Base-by-base conservation (phyloP, 2,797 vertebrate species). In the Poliocrania exsul region DNA sequence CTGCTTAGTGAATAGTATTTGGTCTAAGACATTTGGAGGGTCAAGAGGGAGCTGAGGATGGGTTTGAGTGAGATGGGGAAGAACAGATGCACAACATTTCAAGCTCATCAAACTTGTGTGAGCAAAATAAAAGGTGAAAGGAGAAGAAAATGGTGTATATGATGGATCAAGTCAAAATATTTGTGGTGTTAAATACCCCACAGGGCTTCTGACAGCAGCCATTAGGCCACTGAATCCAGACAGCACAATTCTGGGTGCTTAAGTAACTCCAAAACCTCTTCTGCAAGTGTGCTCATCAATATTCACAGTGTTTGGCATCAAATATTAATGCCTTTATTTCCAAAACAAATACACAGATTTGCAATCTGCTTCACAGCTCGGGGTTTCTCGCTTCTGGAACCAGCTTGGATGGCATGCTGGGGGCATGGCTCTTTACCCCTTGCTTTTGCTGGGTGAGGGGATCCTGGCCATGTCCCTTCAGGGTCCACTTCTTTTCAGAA, bases 291-390 rank as follows among this genome's bases (percentile, higher is more conserved):
- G 60, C 61, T 92, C 87, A 80, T 95, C 92, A 89, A 87, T 94
- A 96, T 93, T 90, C 86, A 87, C 6, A 53, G 13, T 57, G 91
- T 87, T 91, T 81, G 84, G 75, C 84, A 83, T 95, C 67, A 93
- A 91, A 92, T 80, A 85, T 92, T 93, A 85, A 87, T 91, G 96
- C 56, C 81, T 91, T 95, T 89, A 73, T 94, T 92, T 96, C 92
- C 95, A 86, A 94, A 96, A 92, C 94, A 95, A 95, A 93, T 37
- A 89, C 87, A 60, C 67, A 85, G 96, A 95, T 94, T 95, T 87
- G 84, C 89, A 74, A 16, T 50, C 87, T 0, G 5, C 78, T 49
- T 47, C 44, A 4, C 49, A 4, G 72, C 33, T 57, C 17, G 24
- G 58, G 44, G 49, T 81, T 94, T 77, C 91, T 82, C n/a, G 1